Evolutionary conservation across 1,140 invertebrate species (phyloP), one percentile per base, ranked within the genome.

Genomic region (Drosophila burlai): DNA sequence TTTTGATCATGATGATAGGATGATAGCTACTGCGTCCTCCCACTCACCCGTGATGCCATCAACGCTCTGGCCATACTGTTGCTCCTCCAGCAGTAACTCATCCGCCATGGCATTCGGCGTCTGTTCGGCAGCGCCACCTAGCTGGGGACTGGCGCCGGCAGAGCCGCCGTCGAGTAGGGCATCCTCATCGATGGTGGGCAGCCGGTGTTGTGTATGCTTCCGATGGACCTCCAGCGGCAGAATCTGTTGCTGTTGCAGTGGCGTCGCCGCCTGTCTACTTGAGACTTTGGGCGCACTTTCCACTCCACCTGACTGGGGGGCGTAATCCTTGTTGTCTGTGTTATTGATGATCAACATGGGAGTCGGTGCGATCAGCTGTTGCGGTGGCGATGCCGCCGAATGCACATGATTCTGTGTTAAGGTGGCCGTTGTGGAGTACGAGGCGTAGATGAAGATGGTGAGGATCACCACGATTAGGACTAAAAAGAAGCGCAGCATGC

Each of bases 381-480:
- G 78, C 1, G 76, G 79, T 49, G 67, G 74, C 2, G 58, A 46
- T 1, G 76, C 74, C 50, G 83, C 55, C 16, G 67, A 24, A 46
- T 80, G 83, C 46, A 92, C 38, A 31, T 80, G 86, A 11, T 75
- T 81, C 9, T 84, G 76, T 21, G 85, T 68, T n/a, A 93, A 40
- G 9, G 82, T 78, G 21, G 80, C 59, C 47, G 87, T 90, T 40
- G 92, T 89, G 16, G 91, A 93, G 47, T 93, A 93, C 40, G 91
- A 92, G 38, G 92, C 81, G 77, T 93, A 93, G 18, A 93, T 91
- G 43, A 93, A 93, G n/a, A 93, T 93, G 31, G 92, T 91, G 47
- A 93, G 76, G 55, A 92, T 79, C 26, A 92, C 86, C 38, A 83
- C 84, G 36, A 83, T 86, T 31, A 93, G 52, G 36, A 93, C 80